Conservation (phyloP, 2,888 invertebrate genomes). For the Polydesmus complanatus region DNA sequence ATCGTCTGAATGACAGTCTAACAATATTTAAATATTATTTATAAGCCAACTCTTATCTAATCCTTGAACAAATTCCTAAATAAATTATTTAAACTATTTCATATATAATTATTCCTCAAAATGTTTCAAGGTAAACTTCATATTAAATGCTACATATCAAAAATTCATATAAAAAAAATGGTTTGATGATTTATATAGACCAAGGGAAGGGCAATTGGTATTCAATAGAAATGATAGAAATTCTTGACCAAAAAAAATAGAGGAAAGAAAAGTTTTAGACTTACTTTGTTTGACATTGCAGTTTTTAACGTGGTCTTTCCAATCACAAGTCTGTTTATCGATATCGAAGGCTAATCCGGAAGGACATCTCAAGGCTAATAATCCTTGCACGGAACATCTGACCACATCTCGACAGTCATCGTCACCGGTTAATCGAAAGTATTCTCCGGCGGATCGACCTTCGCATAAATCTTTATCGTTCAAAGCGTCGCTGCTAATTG, state of each 20-base stretch:
- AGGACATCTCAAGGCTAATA: constrained; percentile 83
- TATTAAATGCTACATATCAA: too few species aligned
- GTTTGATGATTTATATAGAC: too few species aligned
- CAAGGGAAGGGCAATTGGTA: background rate
- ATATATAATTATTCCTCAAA: background rate
- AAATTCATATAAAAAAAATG: too few species aligned
- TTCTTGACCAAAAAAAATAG: too few species aligned
- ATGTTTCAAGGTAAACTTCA: background rate
- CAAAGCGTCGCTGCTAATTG: constrained; percentile 14
- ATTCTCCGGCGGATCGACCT: constrained; percentile 88
- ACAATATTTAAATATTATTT: too few species aligned
- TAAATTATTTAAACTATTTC: too few species aligned
- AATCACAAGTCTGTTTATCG: constrained; percentile 87
- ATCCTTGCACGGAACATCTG: constrained; percentile 65
- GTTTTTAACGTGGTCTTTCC: constrained; percentile 86
- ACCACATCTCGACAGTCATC: constrained; percentile 90
- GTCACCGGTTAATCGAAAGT: constrained; percentile 79
- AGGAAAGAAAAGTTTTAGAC: constrained; percentile 16
- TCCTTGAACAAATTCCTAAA: too few species aligned
- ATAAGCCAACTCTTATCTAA: too few species aligned
- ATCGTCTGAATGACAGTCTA: too few species aligned
- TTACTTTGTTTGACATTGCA: constrained; percentile 82
- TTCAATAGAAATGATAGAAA: background rate
- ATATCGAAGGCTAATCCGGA: constrained; percentile 85
- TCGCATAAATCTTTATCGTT: constrained; percentile 73